Base-by-base conservation (phyloP, 2,797 vertebrate species). In the Anguilla pacifica region DNA sequence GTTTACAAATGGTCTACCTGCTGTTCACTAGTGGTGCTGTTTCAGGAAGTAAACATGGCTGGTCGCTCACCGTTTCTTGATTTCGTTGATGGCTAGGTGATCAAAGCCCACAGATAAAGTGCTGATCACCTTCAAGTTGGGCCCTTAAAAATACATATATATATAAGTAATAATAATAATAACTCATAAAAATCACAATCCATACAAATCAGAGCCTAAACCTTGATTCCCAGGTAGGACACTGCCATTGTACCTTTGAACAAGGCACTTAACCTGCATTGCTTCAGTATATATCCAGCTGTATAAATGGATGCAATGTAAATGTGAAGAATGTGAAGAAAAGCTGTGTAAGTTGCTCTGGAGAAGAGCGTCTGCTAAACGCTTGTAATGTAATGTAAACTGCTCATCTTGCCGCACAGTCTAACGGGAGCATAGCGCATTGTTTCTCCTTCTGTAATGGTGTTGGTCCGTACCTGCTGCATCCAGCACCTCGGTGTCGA, bases 51-150 rank as follows among this genome's bases (percentile, higher is more conserved):
- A 35, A 35, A 79, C 13, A 46, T 5, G 5, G 15, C 35, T 19
- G 0, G 1, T n/a, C 19, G 28, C 91, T 92, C 94, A 99, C 98
- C 98, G 96, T 91, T 97, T 98, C 94, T 97, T 98, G n/a, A 99
- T 97, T 93, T 98, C 98, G 1, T 97, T 96, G 1, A 98, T 89
- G 85, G 96, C 95, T 67, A 99, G 91, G 92, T 99, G 98, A 93
- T 99, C 98, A 25, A 97, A 97, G 19, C 98, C 98, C 88, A 98
- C 98, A 0, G 98, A 99, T 88, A 99, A 19, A 0, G 98, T 99
- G 95, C 98, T 99, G 94, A 99, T 97, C 67, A 98, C 97, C 90
- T 97, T 99, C 89, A 99, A 94, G 90, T 93, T 94, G 28, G 97
- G 94, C 39, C 98, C 98, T 99, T 39, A 79, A 79, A 89, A 22